phyloP scores from a whole-genome alignment of 1,140 invertebrate species.

The Drosophila ficusphila region DNA sequence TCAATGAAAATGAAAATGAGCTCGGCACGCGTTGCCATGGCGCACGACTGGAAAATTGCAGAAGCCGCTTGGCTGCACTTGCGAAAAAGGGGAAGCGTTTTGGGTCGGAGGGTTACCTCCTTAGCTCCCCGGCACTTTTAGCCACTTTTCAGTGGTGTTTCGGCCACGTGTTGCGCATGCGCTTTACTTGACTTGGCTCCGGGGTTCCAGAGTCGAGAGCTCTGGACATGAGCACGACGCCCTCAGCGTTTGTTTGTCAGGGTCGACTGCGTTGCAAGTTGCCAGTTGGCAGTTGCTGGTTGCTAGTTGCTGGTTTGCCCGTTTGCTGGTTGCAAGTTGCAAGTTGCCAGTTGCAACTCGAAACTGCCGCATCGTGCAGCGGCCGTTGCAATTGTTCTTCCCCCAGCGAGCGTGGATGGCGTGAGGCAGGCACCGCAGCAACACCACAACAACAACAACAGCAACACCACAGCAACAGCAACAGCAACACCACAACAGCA shows the following conservation, averaged over 20 bases:
- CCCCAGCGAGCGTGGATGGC: slow-evolving; percentile 52
- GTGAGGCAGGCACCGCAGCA: slow-evolving; percentile 39
- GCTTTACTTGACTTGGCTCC: slow-evolving; percentile 36
- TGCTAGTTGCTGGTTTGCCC: slow-evolving; percentile 32
- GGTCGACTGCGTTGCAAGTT: slow-evolving; percentile 69
- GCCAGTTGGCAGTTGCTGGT: slow-evolving; percentile 18
- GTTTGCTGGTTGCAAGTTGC: slow-evolving; percentile 31
- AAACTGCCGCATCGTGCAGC: slow-evolving; percentile 68
- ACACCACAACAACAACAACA: slow-evolving; percentile 34
- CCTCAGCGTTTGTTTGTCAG: slow-evolving; percentile 77
- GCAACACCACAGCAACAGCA: slow-evolving; percentile 18
- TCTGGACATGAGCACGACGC: slow-evolving; percentile 70
- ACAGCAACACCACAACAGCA: slow-evolving; percentile 45
- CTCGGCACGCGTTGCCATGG: slow-evolving; percentile 71
- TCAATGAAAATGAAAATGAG: slow-evolving; percentile 80
- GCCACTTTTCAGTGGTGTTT: slow-evolving; percentile 43
- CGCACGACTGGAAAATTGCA: slow-evolving; percentile 80
- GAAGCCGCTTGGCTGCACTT: slow-evolving; percentile 69
- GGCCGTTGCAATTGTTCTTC: slow-evolving; percentile 70
- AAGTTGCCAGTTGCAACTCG: slow-evolving; percentile 40
- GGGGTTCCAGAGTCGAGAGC: slow-evolving; percentile 47
- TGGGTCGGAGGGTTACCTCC: slow-evolving; percentile 15
- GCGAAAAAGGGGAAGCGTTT: slow-evolving; percentile 25
- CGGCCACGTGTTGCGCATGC: slow-evolving; percentile 81
- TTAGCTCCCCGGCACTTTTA: background rate